Base-by-base conservation (phyloP, 2,113 vertebrate genomes). In the Monarcha castaneiventris region DNA sequence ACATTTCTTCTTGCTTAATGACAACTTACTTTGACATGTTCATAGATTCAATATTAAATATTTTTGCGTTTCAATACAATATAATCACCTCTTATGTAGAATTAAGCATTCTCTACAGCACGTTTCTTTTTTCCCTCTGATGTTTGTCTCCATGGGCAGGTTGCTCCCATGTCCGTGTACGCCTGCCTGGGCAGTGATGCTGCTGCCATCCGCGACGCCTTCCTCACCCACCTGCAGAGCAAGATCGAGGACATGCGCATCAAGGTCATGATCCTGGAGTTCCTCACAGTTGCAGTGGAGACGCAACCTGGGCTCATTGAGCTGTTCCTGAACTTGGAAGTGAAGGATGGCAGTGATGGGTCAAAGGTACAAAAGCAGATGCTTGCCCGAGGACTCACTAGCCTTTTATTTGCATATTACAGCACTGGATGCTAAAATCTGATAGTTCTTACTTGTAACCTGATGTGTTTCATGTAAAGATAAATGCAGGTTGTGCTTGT, bases 261-360 rank as follows among this genome's bases (percentile, higher is more conserved):
- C 94, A 99, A 99, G 92, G 99, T 99, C 92, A 99, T 99, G 98
- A 99, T 99, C 64, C 97, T 99, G 35, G 99, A 99, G 83, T 99
- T 99, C 95, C 98, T 99, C 80, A 99, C 99, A 0, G 99, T 99
- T 1, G 99, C 99, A 0, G 99, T 99, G 75, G 99, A 99, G 97
- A 99, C 99, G 0, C 99, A 99, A 29, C 99, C 99, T 0, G 99
- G 99, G 33, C 99, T 99, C 86, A 99, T 99, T 1, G 99, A 99
- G 87, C 98, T 99, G 6, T 99, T 99, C 92, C 98, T 99, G 58
- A 99, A 99, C 82, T 97, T 99, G 87, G 98, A 99, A 95, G 98
- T 98, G 85, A 99, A 99, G 91, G 98, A 99, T 23, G 98, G 98
- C 54, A 98, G 78, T 1, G 98, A 99, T 2, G 99, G 99, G 12